Base-by-base conservation (phyloP, 2,888 invertebrate genomes). In the Pandemis heparana region DNA sequence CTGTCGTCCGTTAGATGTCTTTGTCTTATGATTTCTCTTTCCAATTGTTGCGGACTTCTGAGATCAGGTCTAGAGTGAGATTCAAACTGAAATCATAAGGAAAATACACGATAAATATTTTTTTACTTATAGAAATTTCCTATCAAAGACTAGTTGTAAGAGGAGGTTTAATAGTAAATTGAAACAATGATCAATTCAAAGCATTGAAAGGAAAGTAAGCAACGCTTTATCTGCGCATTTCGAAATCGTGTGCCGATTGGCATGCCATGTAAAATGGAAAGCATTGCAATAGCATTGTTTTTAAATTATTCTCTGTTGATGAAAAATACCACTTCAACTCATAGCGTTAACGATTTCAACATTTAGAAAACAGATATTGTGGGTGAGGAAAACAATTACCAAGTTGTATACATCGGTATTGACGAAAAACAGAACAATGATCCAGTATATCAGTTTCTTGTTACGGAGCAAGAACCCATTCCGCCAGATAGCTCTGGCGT, bases 31-130 rank as follows among this genome's bases (percentile, higher is more conserved):
- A 94, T 94, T 82, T 96, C 96, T 79, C 96, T 87, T 86, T 96
- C 96, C 61, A 96, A 82, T 84, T 96, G 96, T 80, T 96, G 96
- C 5, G 95, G 95, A 83, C 96, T 96, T 83, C 96, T 87, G 63
- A 95, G 90, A 82, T 95, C 95, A 51, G 88, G 79, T 81, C 94
- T 88, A 75, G 92, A 94, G 79, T 93, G 91, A 70, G 91, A 89
- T 74, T 90, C 94, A 71, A 91, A 90, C 95, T 95, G 88, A 61
- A 90, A 92, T 51, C 51, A 38, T 2, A n/a, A 16, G 38, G n/a
- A 32, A 51, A n/a, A 10, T n/a, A n/a, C 48, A 18, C 18, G 8
- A 8, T 53, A 16, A 53, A 53, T 18, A 16, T 8, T 1, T 6
- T 48, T 5, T n/a, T 5, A n/a, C 12, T 12, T 4, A 32, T 32